These are phyloP conservation scores for Pectinophora gossypiella DNA, from an alignment of 1,140 invertebrate species.

Conservation along the genomic window DNA sequence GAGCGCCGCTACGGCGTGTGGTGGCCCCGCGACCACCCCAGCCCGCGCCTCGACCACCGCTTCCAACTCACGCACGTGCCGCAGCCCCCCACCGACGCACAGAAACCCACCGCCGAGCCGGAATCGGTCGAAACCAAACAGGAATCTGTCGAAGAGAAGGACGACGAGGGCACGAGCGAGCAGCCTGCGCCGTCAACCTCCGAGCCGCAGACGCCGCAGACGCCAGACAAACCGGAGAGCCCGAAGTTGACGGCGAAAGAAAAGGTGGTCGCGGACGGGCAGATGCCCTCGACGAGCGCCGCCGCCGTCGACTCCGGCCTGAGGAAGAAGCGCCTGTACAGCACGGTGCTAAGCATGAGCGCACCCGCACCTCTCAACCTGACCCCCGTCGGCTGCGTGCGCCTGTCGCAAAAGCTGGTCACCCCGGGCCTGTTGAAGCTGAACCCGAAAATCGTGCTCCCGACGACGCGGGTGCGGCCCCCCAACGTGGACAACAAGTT, in stretches of 20 bases:
- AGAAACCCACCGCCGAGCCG: constrained; percentile 1
- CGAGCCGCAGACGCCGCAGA: constrained; percentile 14
- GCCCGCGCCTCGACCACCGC: constrained; percentile 30
- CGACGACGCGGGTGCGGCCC: constrained; percentile 35
- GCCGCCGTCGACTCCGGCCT: constrained; percentile 37
- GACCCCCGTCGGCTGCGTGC: constrained; percentile 37
- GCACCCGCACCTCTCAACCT: constrained; percentile 43
- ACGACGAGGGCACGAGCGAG: not conserved
- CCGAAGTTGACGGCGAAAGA: constrained; percentile 22
- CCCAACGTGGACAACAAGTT: constrained; percentile 57
- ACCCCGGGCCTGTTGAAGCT: constrained; percentile 56
- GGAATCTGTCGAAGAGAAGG: constrained; percentile 22
- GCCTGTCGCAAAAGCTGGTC: constrained; percentile 52
- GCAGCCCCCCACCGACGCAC: constrained; percentile 1
- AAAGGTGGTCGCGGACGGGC: constrained; percentile 31
- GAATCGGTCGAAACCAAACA: constrained; percentile 19
- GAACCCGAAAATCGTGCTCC: constrained; percentile 55
- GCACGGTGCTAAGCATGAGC: constrained; percentile 62
- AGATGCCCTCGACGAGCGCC: constrained; percentile 49
- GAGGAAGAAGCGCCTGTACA: constrained; percentile 61
- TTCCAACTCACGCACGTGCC: constrained; percentile 26
- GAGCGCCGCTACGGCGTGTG: constrained; percentile 46
- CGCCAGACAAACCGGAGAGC: constrained; percentile 20
- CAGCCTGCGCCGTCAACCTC: not conserved
- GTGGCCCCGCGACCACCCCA: constrained; percentile 51